These are phyloP conservation scores for Plebejus anna DNA, from an alignment of 2,888 invertebrate species.

Conservation along the genomic window DNA sequence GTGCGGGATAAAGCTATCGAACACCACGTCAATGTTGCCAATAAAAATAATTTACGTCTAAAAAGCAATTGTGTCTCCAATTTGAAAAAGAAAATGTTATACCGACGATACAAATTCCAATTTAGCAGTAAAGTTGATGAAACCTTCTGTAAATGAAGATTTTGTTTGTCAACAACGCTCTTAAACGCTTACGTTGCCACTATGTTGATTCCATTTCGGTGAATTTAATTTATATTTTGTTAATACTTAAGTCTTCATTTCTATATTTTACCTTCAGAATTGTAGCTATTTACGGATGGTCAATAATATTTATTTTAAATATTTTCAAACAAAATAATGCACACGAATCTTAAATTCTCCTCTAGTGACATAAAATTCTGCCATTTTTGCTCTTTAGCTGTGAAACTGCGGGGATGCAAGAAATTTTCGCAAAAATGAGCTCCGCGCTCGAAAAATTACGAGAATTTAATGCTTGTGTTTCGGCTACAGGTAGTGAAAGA, in stretches of 20 bases:
- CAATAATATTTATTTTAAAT: background rate
- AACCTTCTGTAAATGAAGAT: constrained; percentile 15
- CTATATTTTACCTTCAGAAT: too few relatives aligned
- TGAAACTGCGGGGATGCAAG: background rate
- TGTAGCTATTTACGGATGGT: background rate
- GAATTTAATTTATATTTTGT: background rate
- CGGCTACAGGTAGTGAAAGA: background rate
- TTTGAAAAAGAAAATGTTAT: background rate
- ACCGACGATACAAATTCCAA: background rate
- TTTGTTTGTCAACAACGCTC: constrained; percentile 7
- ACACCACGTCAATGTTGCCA: background rate
- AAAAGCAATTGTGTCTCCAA: constrained; percentile 1
- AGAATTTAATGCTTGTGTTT: constrained; percentile 16
- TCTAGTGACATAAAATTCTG: background rate
- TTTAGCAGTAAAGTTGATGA: constrained; percentile 24
- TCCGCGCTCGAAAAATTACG: background rate
- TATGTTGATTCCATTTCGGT: constrained; percentile 12
- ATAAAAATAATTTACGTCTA: constrained; percentile 7
- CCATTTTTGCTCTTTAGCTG: background rate
- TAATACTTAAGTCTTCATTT: too few relatives aligned
- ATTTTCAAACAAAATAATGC: background rate
- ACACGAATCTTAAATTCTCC: background rate
- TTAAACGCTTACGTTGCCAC: constrained; percentile 3
- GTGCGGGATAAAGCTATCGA: background rate
- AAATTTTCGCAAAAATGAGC: background rate